A percentile compares a stretch with the other conserved stretches of the same genome.
phyloP scores from a whole-genome alignment of 2,888 invertebrate genomes.

The Idaea straminata region DNA sequence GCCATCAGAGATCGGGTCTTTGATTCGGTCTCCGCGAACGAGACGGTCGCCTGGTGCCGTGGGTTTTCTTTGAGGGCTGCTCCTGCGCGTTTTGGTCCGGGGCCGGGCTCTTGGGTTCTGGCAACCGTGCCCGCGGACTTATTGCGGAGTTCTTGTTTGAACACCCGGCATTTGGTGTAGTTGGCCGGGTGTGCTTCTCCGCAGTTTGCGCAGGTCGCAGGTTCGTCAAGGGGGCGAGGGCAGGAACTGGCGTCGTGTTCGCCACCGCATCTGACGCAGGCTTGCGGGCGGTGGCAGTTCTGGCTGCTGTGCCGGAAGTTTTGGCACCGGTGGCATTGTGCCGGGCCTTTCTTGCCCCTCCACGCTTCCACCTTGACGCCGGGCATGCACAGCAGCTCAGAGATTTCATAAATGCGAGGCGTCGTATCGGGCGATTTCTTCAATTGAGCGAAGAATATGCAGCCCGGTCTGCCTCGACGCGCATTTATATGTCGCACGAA shows the following conservation, averaged over 20 bases:
- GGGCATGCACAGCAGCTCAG: constrained; percentile 25
- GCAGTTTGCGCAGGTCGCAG: constrained; percentile 23
- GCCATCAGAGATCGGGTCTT: too few species aligned
- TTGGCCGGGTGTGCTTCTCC: constrained; percentile 20
- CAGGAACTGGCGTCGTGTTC: constrained; percentile 17
- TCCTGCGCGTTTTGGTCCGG: too few species aligned
- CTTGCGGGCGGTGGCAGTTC: constrained; percentile 24
- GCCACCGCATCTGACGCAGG: constrained; percentile 18
- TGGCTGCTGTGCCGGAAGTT: constrained; percentile 24
- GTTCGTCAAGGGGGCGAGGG: constrained; percentile 11
- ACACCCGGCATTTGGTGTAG: constrained; percentile 17
- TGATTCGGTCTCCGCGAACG: too few species aligned
- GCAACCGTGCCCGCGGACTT: constrained; percentile 14
- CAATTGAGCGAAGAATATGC: constrained; percentile 20
- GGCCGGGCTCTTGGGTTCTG: constrained; percentile 1
- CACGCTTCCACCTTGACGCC: constrained; percentile 24
- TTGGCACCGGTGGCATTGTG: constrained; percentile 32
- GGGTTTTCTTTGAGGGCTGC: too few species aligned
- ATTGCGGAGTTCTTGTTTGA: constrained; percentile 10
- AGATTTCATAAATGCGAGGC: constrained; percentile 20
- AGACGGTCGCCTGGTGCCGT: too few species aligned
- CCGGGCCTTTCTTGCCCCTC: constrained; percentile 18
- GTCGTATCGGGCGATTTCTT: constrained; percentile 9
- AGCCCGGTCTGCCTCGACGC: constrained; percentile 16
- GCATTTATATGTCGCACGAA: neutral